These are phyloP conservation scores for Lethocerus indicus DNA, from an alignment of 1,140 invertebrate species.

Conservation along the genomic window DNA sequence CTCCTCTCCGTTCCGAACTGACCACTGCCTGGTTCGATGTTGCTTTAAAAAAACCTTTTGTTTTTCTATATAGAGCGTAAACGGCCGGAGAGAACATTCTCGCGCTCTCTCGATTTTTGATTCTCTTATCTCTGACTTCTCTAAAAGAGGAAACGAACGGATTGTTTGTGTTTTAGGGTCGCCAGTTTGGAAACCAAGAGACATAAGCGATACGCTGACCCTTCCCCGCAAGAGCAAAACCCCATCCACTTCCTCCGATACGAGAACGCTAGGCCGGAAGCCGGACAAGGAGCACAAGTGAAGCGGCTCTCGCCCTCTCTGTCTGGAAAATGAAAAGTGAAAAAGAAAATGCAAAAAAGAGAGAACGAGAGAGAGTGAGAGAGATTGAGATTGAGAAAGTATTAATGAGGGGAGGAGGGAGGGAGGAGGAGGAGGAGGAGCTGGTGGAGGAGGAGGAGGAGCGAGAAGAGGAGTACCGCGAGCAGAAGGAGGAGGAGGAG, in stretches of 20 bases:
- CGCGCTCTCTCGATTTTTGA: not conserved
- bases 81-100: not conserved
- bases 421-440: not conserved
- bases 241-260: conserved; percentile 16
- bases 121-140: not conserved
- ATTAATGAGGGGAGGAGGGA: not conserved
- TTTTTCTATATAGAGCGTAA: too few relatives aligned
- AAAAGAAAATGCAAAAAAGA: not conserved
- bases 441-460: too few relatives aligned
- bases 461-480: too few relatives aligned
- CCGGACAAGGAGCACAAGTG: conserved; percentile 8
- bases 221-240: conserved; percentile 21
- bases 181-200: conserved; percentile 80
- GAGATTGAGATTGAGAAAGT: not conserved
- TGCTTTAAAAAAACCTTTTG: too few relatives aligned
- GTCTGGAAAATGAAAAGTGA: not conserved
- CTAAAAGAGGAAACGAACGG: conserved; percentile 1
- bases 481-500: too few relatives aligned
- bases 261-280: conserved; percentile 16
- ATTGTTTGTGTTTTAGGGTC: conserved; percentile 52
- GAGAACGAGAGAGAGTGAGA: not conserved
- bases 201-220: conserved; percentile 27
- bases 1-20: too few relatives aligned
- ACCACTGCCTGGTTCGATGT: too few relatives aligned
- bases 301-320: not conserved